These are phyloP conservation scores for Sebastes glaucus DNA, from an alignment of 2,797 vertebrate species.

Conservation along the genomic window DNA sequence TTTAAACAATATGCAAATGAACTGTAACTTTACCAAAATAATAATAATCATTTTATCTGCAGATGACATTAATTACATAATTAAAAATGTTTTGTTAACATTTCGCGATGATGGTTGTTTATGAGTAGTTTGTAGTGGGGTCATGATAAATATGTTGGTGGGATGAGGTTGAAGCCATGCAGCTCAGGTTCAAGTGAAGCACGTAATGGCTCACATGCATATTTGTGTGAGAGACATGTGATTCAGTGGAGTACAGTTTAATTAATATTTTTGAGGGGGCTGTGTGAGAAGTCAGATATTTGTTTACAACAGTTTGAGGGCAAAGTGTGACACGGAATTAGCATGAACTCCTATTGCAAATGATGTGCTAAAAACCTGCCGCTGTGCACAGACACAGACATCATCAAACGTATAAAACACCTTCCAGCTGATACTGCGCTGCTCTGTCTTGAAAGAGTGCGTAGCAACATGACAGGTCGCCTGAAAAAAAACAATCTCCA, in stretches of 20 bases:
- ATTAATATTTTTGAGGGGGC: not conserved
- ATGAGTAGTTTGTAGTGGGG: not conserved
- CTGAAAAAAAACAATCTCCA: slow-evolving; percentile 21
- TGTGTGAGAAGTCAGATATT: slow-evolving; percentile 2
- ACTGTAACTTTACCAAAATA: not conserved
- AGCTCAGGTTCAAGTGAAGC: not conserved
- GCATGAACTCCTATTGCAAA: not conserved
- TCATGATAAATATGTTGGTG: not conserved
- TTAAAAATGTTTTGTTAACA: not conserved
- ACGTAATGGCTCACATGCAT: not conserved
- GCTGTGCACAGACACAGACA: not conserved
- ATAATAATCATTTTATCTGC: not conserved
- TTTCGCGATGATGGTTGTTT: not conserved
- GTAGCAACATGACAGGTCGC: slow-evolving; percentile 6
- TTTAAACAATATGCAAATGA: not conserved
- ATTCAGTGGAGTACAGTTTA: not conserved
- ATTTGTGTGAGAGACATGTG: not conserved
- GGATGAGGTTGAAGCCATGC: not conserved
- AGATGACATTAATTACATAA: not conserved
- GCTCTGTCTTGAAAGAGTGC: slow-evolving; percentile 14
- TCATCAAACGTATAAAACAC: not conserved
- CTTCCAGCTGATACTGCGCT: slow-evolving; percentile 26
- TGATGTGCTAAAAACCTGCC: not conserved
- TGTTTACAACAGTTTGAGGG: slow-evolving; percentile 10
- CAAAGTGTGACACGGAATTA: slow-evolving; percentile 9